Evolutionary conservation across 2,888 invertebrate genomes (phyloP).

Genomic region (Arge pagana): DNA sequence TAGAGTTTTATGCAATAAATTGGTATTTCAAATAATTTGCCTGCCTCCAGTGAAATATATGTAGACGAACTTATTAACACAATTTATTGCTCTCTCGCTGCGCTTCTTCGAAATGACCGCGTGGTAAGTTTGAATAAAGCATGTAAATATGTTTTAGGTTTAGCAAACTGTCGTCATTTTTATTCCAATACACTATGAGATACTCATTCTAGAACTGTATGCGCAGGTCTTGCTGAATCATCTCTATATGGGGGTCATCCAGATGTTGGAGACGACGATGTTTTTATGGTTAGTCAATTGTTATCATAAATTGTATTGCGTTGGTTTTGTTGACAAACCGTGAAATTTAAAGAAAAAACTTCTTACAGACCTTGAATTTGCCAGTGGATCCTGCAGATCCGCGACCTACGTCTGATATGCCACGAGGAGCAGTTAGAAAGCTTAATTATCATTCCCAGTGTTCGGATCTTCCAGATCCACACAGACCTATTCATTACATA

Average conservation of each 20-base stretch:
- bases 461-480: conserved; percentile 46
- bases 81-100: conserved; percentile 23
- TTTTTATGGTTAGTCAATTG: conserved; percentile 80
- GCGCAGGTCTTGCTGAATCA: conserved; percentile 79
- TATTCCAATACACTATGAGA: too few relatives aligned
- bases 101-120: conserved; percentile 4
- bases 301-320: conserved; percentile 6
- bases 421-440: conserved; percentile 42
- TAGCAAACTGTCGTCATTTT: too few relatives aligned
- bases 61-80: background rate
- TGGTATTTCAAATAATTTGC: too few relatives aligned
- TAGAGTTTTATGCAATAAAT: background rate
- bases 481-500: conserved; percentile 50
- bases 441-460: conserved; percentile 49
- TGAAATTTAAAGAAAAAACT: conserved; percentile 5
- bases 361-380: conserved; percentile 80
- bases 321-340: background rate
- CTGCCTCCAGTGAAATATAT: too few relatives aligned
- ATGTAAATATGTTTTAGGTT: too few relatives aligned
- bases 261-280: conserved; percentile 90
- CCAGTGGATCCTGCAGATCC: conserved; percentile 80
- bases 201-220: too few relatives aligned
- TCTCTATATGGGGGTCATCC: conserved; percentile 71
- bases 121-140: conserved; percentile 30
- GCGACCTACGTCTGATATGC: conserved; percentile 64